Percentiles rank a stretch among this genome's conserved stretches.
phyloP scores from a whole-genome alignment of 2,888 invertebrate genomes.

The Drosophila quasianomalipes region DNA sequence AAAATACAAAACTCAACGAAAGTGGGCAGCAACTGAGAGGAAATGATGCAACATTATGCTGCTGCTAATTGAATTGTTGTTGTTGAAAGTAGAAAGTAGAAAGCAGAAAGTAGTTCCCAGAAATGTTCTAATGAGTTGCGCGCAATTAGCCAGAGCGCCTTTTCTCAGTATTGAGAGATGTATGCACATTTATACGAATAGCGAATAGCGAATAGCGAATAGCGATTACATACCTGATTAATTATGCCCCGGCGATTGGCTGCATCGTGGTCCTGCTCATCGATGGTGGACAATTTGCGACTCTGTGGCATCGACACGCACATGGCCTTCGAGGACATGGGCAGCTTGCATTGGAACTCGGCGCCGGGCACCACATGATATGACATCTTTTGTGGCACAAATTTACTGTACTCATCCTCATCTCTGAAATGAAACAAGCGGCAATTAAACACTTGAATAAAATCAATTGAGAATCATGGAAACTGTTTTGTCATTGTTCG shows the following conservation, averaged over 20 bases:
- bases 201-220: too few species aligned
- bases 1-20: conserved; percentile 1
- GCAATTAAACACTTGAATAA: conserved; percentile 30
- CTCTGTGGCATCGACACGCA: conserved; percentile 7
- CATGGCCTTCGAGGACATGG: conserved; percentile 34
- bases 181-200: background rate
- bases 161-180: background rate
- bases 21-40: conserved; percentile 11
- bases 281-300: conserved; percentile 67
- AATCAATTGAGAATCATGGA: conserved; percentile 19
- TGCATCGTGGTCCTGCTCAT: conserved; percentile 71
- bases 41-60: background rate
- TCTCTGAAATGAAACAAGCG: conserved; percentile 59
- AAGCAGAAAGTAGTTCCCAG: too few species aligned
- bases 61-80: background rate
- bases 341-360: conserved; percentile 70
- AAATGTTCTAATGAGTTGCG: background rate
- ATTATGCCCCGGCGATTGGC: conserved; percentile 70
- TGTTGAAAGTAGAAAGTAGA: background rate
- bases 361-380: conserved; percentile 78
- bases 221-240: conserved; percentile 70
- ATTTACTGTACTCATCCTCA: conserved; percentile 83
- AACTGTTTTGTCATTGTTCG: conserved; percentile 23
- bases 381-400: conserved; percentile 70
- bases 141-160: background rate